Evolutionary conservation across 2,888 invertebrate species (phyloP), one percentile per base, ranked within the genome.

Genomic region (Cantharis lateralis): DNA sequence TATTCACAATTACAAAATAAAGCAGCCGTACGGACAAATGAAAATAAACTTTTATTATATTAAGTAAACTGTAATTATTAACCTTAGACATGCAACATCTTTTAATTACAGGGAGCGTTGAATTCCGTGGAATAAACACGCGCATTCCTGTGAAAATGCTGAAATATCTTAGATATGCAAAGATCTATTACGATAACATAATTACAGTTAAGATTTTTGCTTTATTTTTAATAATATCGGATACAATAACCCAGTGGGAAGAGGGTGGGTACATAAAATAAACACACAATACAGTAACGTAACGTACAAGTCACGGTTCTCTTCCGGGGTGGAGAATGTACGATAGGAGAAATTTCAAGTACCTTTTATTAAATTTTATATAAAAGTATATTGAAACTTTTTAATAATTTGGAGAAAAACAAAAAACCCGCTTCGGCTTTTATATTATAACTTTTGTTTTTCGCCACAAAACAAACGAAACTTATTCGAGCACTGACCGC

Each of bases 1-100:
- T 78, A 76, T 78, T 81, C 76, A 81, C 81, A 82, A 84, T 82
- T 83, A 83, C 78, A 77, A 80, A 82, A 82, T 80, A 80, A 82
- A 81, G 81, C 79, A 82, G 76, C 80, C 79, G 80, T 79, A 74
- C 77, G 78, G 81, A 82, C 80, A 81, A 81, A 79, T 83, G 80
- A 83, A 82, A 80, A 80, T 84, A 82, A 82, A 80, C 81, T 83
- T 83, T 82, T 80, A 76, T 78, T 75, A 75, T 79, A 76, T 74
- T 74, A 72, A 70, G 75, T 79, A 78, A 80, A 81, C 80, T 78
- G 79, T 80, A 82, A 81, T 82, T 82, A 83, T 82, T 81, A 78
- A 72, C 77, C 77, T 82, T 80, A 63, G 79, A 79, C 84, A 84
- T 82, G 84, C 84, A 82, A 84, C 83, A 81, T 81, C 80, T 77